Evolutionary conservation across 1,140 invertebrate species (phyloP), one percentile per base, ranked within the genome.

Genomic region (Bombus confusus): DNA sequence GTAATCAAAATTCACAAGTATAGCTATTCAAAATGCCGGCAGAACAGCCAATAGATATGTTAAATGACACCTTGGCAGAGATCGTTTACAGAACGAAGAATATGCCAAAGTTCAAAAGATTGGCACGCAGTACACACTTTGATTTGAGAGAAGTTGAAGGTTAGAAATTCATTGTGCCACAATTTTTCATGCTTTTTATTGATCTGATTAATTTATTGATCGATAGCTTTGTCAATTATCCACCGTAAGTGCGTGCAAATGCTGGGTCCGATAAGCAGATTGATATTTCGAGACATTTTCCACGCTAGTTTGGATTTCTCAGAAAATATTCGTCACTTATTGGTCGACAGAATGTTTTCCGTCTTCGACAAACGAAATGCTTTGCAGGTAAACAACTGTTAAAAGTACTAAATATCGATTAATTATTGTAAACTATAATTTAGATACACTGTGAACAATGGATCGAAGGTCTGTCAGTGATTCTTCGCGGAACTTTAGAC

Each of bases 291-390:
- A 68, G 97, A 98, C 84, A 94, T 98, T 34, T 94, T 98, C 0
- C 97, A 98, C 87, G 96, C 96, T 10, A 96, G 96, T 15, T 96
- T 98, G 62, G 96, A 97, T 68, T 97, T 96, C 94, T 98, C 97
- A 0, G 97, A 98, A 88, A 95, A 95, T 87, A 93, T 91, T 76
- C 92, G 94, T 88, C 97, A 97, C 86, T 95, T 97, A 28, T 94
- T 97, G 90, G 95, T 97, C 90, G 96, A 97, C 64, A 94, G 96
- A 62, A 95, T 97, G 4, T 96, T 97, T 93, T 95, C 95, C 0
- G 94, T 94, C 0, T 85, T 97, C 8, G 96, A 96, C 73, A 95
- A 95, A 75, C 83, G 91, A 81, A 91, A 90, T 59, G 68, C 87
- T 71, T 43, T 90, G 43, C 88, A 91, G 74, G 93, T 93, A 86